Percentiles rank a stretch among this genome's conserved stretches.
Conservation (phyloP, 2,888 invertebrate species). For the Lithophane leautieri region DNA sequence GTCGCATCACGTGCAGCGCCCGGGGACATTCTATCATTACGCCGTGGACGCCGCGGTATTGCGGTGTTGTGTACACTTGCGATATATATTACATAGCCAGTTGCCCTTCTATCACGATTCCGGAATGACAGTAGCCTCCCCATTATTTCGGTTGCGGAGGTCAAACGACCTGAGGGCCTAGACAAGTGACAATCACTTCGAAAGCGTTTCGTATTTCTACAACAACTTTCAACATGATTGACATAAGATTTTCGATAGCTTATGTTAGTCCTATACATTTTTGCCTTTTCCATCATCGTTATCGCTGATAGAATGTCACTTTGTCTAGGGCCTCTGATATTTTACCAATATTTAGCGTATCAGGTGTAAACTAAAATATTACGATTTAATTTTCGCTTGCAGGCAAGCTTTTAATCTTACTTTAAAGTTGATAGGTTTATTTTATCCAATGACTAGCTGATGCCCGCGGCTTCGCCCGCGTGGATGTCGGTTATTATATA, state of each 20-base stretch:
- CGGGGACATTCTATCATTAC: slow-evolving; percentile 70
- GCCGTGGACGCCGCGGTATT: slow-evolving; percentile 67
- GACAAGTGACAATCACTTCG: no score
- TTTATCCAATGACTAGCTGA: neutral
- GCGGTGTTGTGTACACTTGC: slow-evolving; percentile 46
- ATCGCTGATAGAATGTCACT: no score
- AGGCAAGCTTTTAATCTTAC: neutral
- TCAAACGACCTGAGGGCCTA: neutral
- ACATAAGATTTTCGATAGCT: no score
- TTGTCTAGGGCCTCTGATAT: neutral
- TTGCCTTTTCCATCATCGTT: no score
- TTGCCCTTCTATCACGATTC: slow-evolving; percentile 5
- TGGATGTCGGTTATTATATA: no score
- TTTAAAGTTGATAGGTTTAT: neutral
- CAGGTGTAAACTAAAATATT: neutral
- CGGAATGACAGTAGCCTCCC: slow-evolving; percentile 7
- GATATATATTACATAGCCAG: slow-evolving; percentile 22
- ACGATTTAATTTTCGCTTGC: neutral
- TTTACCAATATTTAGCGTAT: neutral
- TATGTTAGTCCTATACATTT: no score
- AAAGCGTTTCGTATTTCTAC: no score
- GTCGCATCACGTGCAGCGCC: slow-evolving; percentile 63
- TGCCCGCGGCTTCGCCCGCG: no score
- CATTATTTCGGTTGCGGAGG: slow-evolving; percentile 18
- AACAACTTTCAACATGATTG: no score